Percentiles rank a stretch among this genome's conserved stretches.
Conservation (phyloP, 2,797 vertebrate species). For the Antennarius maculatus region DNA sequence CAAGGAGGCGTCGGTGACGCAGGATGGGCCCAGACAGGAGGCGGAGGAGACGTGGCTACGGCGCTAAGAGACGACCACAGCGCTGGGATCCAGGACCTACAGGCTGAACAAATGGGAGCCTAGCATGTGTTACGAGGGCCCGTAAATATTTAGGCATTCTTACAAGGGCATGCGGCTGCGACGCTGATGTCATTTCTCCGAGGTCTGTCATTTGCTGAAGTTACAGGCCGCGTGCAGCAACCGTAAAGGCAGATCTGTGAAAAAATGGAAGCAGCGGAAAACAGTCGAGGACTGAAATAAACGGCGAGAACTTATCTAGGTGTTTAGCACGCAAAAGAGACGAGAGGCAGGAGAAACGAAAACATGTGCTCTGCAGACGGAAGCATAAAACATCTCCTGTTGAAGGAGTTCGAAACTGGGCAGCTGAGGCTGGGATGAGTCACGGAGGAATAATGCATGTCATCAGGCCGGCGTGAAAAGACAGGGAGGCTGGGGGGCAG, state of each 20-base stretch:
- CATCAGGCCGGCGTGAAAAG: conserved; percentile 64
- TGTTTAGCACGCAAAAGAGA: conserved; percentile 35
- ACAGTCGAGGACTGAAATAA: conserved; percentile 50
- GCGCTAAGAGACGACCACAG: conserved; percentile 56
- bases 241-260: conserved; percentile 57
- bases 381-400: conserved; percentile 51
- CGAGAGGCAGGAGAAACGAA: conserved; percentile 15
- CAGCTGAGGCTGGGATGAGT: conserved; percentile 69
- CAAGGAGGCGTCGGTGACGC: conserved; percentile 62
- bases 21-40: conserved; percentile 61
- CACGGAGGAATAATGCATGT: conserved; percentile 75
- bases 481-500: conserved; percentile 68
- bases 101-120: conserved; percentile 42
- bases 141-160: conserved; percentile 73
- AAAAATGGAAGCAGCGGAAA: conserved; percentile 49
- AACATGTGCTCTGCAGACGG: conserved; percentile 49
- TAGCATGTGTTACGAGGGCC: conserved; percentile 52
- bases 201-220: conserved; percentile 65
- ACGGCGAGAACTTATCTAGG: conserved; percentile 29
- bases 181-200: conserved; percentile 69
- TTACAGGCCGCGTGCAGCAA: conserved; percentile 47
- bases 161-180: conserved; percentile 65
- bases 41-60: conserved; percentile 51
- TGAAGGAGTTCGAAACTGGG: conserved; percentile 47
- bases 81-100: conserved; percentile 50